Evolutionary conservation across 37 sponge, comb jelly and placozoan genomes (phyloP), one percentile per base, ranked within the genome.

Genomic region (Amphimedon queenslandica): DNA sequence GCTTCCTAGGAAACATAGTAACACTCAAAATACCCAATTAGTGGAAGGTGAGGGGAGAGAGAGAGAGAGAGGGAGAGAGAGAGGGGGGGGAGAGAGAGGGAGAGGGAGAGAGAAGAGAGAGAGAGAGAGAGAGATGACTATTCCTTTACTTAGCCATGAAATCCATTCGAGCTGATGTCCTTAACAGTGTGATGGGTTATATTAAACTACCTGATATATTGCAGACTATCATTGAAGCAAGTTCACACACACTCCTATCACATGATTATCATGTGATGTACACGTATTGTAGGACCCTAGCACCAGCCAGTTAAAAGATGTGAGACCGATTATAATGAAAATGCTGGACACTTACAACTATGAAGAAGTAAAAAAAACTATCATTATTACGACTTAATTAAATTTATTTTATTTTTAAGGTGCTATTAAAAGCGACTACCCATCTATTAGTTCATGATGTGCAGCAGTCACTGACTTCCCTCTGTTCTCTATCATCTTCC

Each of bases 271-370:
- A 24, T 76, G 47, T 35, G 33, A 31, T 32, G 23, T 6, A 3
- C 2, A 51, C 5, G 25, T 6, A 25, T 37, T 42, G 32, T 64
- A 10, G 4, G 37, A 11, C 23, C 23, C 10, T 42, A 43, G 28
- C 27, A 65, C 58, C 3, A 64, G 83, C 37, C 74, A 80, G 66
- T 88, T 92, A 55, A 84, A 84, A 57, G 89, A 92, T 63, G 71
- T 92, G 32, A 92, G 84, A 34, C 73, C 76, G 28, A 74, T 88
- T 1, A 69, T 92, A 2, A 58, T 92, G 86, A 86, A 78, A 31
- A 88, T 92, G 90, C 35, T 92, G 30, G 90, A 92, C n/a, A 92
- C 85, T 39, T 82, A 92, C 79, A 88, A 77, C 43, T 92, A 92
- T 75, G 93, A 92, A 60, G 81, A 85, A 82, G 90, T 90, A 72